Evolutionary conservation across 2,797 vertebrate species (phyloP), one percentile per base, ranked within the genome.

Genomic region (Danio jaintianensis): DNA sequence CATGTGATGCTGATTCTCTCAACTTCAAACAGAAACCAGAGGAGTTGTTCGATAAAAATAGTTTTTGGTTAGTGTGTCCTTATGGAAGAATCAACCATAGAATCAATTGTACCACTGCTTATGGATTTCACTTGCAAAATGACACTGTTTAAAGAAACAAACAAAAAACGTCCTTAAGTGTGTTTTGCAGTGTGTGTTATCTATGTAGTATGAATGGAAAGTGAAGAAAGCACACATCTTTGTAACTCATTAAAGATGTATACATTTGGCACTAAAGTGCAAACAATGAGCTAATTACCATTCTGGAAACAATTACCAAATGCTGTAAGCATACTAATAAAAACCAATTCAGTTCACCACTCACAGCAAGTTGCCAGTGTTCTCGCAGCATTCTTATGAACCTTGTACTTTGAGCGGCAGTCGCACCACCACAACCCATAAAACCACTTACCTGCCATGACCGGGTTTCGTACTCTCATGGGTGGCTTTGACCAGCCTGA

Each of bases 271-370:
- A 83, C 45, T 15, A 80, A 87, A 83, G 86, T 85, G 88, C 83
- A 85, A 88, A 90, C 87, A 88, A 90, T 89, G 86, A 88, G 79
- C 84, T 87, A 86, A 89, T 83, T 85, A 88, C 84, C 67, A 86
- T 82, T 86, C 82, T 89, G 86, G 86, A 84, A 88, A 88, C 87
- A 87, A 86, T 88, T 86, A 86, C 82, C 74, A 42, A 78, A 80
- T 82, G 82, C 70, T 84, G 82, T 83, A 90, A 87, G 84, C 74
- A 66, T 81, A 83, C 79, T 82, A 87, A 86, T 89, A 87, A 87
- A 86, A 87, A 75, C 22, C 80, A 80, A 85, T 84, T 88, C 81
- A 78, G 62, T 80, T 81, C 70, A 71, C 70, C 55, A 29, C 76
- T 87, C 67, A 67, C 79, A 81, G 86, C 84, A 53, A 79, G 59